Conservation (phyloP, 2,797 vertebrate genomes). For the Parambassis ranga region DNA sequence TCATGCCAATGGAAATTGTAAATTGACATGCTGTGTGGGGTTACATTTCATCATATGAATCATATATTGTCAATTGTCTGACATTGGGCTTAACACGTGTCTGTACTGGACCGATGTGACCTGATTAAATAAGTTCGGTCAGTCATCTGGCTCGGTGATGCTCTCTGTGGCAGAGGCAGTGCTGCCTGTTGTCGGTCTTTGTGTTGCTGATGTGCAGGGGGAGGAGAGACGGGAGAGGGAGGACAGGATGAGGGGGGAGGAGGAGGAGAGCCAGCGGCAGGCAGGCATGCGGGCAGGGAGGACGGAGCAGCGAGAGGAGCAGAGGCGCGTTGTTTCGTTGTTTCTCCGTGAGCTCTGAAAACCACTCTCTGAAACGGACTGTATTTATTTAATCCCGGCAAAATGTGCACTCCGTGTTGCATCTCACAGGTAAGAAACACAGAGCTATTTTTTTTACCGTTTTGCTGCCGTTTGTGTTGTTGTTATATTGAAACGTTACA, state of each 20-base stretch:
- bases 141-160: neutral
- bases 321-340: constrained; percentile 25
- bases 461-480: neutral
- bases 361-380: constrained; percentile 17
- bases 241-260: neutral
- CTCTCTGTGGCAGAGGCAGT: neutral
- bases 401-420: constrained; percentile 79
- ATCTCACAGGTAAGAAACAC: constrained; percentile 79
- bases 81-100: no score
- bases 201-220: constrained; percentile 41
- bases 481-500: neutral
- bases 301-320: constrained; percentile 9
- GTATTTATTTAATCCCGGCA: neutral
- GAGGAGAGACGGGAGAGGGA: constrained; percentile 49
- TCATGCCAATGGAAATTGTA: no score
- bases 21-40: no score
- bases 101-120: no score
- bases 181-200: neutral
- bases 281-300: neutral
- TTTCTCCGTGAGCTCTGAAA: constrained; percentile 16
- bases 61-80: no score
- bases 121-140: no score
- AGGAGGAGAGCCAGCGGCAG: constrained; percentile 11
- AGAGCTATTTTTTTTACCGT: neutral
- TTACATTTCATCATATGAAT: no score